Conservation (phyloP, 1,140 invertebrate species). For the Varroa destructor region DNA sequence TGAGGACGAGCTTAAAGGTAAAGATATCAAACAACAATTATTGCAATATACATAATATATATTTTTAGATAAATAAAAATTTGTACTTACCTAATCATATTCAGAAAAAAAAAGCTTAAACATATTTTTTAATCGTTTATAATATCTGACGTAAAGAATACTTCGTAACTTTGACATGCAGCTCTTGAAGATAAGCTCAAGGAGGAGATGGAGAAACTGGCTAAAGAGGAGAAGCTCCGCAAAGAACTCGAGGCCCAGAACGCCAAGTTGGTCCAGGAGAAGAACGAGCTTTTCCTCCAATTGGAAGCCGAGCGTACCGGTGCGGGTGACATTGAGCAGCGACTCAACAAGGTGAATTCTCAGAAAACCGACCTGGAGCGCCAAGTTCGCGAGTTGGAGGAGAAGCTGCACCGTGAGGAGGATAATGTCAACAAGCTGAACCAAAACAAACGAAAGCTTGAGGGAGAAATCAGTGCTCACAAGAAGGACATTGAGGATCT, state of each 20-base stretch:
- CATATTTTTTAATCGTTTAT: neutral
- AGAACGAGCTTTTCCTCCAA: slow-evolving; percentile 69
- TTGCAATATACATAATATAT: neutral
- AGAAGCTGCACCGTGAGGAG: slow-evolving; percentile 84
- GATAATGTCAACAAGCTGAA: slow-evolving; percentile 80
- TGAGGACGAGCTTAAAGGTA: slow-evolving; percentile 86
- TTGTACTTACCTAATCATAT: neutral
- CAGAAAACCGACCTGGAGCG: slow-evolving; percentile 93
- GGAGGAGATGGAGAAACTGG: slow-evolving; percentile 81
- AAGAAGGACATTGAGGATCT: slow-evolving; percentile 95
- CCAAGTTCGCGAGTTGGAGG: slow-evolving; percentile 87
- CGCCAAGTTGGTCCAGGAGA: slow-evolving; percentile 74
- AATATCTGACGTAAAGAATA: neutral
- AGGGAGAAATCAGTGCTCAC: slow-evolving; percentile 74
- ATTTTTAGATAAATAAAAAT: neutral
- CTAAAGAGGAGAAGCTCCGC: slow-evolving; percentile 83
- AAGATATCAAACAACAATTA: neutral
- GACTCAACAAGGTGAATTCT: slow-evolving; percentile 73
- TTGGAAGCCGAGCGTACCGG: slow-evolving; percentile 81
- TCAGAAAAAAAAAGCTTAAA: neutral
- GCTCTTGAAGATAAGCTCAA: slow-evolving; percentile 79
- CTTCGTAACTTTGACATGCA: neutral
- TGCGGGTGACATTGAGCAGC: slow-evolving; percentile 76
- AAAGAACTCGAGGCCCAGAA: slow-evolving; percentile 92
- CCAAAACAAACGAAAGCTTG: slow-evolving; percentile 87